Evolutionary conservation across 2,797 vertebrate genomes (phyloP).

Genomic region (Cuniculus paca): DNA sequence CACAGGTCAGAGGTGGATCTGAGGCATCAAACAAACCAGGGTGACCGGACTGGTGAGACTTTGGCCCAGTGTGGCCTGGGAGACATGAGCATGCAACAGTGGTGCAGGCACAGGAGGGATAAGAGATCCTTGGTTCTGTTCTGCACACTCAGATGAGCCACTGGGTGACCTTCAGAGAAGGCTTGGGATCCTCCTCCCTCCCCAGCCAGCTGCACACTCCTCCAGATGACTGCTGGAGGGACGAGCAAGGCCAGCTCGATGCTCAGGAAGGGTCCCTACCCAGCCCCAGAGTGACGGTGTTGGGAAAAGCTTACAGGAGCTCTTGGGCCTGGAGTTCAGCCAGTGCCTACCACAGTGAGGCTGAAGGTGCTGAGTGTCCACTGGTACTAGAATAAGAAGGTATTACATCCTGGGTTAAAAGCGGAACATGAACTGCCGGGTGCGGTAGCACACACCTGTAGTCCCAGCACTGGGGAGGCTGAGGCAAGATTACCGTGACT

Average conservation of each 20-base stretch:
- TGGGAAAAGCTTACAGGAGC: neutral
- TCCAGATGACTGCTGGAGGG: neutral
- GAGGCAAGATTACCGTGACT: neutral
- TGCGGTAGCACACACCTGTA: neutral
- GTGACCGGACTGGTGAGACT: neutral
- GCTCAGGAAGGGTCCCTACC: neutral
- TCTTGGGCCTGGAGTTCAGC: neutral
- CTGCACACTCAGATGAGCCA: neutral
- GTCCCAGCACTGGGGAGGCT: neutral
- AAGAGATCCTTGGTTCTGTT: neutral
- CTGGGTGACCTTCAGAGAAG: neutral
- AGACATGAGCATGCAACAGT: neutral
- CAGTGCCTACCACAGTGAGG: conserved; percentile 1
- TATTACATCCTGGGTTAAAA: conserved; percentile 45
- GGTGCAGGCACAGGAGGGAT: no score
- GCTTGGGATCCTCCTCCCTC: neutral
- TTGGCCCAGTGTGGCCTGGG: neutral
- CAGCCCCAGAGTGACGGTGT: neutral
- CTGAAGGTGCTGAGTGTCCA: conserved; percentile 17
- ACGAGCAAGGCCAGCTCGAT: neutral
- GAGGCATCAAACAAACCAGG: neutral
- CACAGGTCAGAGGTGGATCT: neutral
- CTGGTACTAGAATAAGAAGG: neutral
- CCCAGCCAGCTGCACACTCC: neutral
- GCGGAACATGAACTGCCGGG: neutral